Evolutionary conservation across 1,140 invertebrate species (phyloP).

Genomic region (Dendroctonus ponderosae): DNA sequence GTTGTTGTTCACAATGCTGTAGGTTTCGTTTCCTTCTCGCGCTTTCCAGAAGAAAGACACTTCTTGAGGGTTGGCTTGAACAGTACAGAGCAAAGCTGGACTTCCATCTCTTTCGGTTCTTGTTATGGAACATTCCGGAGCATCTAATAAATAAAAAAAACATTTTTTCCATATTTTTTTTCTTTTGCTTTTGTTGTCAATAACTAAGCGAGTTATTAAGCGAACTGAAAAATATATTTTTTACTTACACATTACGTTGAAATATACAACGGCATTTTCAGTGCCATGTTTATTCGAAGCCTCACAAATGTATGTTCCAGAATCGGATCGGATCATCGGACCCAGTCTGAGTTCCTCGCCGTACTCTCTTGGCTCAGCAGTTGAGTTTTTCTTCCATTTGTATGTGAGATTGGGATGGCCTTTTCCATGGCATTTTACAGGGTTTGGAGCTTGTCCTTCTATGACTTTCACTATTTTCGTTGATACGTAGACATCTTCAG

Average conservation of each 20-base stretch:
- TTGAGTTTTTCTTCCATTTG: slow-evolving; percentile 62
- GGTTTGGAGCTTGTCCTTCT: slow-evolving; percentile 72
- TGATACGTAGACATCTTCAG: slow-evolving; percentile 78
- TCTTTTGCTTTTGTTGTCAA: no score
- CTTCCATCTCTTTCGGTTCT: slow-evolving; percentile 68
- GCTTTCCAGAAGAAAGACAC: slow-evolving; percentile 83
- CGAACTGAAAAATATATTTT: neutral
- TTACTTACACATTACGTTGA: slow-evolving; percentile 81
- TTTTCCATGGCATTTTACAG: slow-evolving; percentile 73
- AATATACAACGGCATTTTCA: slow-evolving; percentile 60
- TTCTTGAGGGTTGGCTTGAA: slow-evolving; percentile 75
- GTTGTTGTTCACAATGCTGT: slow-evolving; percentile 52
- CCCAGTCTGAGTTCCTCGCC: slow-evolving; percentile 58
- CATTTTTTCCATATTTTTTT: no score
- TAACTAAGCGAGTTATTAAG: neutral
- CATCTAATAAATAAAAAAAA: slow-evolving; percentile 63
- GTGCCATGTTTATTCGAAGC: slow-evolving; percentile 75
- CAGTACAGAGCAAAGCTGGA: slow-evolving; percentile 76
- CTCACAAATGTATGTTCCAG: slow-evolving; percentile 73
- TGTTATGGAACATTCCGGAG: slow-evolving; percentile 80
- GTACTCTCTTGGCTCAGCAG: slow-evolving; percentile 53
- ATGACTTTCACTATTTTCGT: slow-evolving; percentile 69
- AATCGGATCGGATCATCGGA: slow-evolving; percentile 60
- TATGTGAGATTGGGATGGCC: slow-evolving; percentile 71
- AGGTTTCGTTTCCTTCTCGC: slow-evolving; percentile 77